Conservation (phyloP, 2,888 invertebrate genomes). For the Drosophila anomelani region DNA sequence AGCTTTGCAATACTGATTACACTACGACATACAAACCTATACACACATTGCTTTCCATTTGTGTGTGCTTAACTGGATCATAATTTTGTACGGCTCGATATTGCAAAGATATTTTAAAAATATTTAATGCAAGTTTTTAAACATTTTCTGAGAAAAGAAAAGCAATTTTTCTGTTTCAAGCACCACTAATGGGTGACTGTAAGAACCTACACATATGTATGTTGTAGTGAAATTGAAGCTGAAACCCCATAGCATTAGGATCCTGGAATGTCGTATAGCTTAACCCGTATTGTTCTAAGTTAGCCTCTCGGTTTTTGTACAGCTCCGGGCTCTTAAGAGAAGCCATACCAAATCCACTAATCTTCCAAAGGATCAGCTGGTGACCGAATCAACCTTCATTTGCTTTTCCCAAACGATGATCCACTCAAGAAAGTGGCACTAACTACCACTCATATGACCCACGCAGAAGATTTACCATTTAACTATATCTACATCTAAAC, state of each 20-base stretch:
- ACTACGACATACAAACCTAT: neutral
- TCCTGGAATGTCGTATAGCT: slow-evolving; percentile 1
- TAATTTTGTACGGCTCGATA: neutral
- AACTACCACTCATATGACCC: slow-evolving; percentile 41
- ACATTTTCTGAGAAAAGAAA: neutral
- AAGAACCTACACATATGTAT: neutral
- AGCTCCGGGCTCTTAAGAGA: slow-evolving; percentile 57
- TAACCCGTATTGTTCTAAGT: slow-evolving; percentile 21
- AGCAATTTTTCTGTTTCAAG: neutral
- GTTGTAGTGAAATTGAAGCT: slow-evolving; percentile 7
- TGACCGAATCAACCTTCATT: slow-evolving; percentile 25
- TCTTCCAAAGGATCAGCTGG: slow-evolving; percentile 62
- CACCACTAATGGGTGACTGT: neutral
- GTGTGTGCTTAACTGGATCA: neutral
- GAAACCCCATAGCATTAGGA: neutral
- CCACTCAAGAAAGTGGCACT: slow-evolving; percentile 41
- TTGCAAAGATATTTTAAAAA: slow-evolving; percentile 5
- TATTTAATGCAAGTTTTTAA: neutral
- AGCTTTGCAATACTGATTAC: slow-evolving; percentile 15
- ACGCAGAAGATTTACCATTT: slow-evolving; percentile 27
- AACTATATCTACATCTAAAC: slow-evolving; percentile 31
- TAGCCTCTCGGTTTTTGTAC: slow-evolving; percentile 47
- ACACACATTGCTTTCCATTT: neutral
- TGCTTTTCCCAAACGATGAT: slow-evolving; percentile 40
- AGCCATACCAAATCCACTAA: slow-evolving; percentile 70